Base-by-base conservation (phyloP, 1,140 invertebrate species). In the Diplogasteroides magnus region DNA sequence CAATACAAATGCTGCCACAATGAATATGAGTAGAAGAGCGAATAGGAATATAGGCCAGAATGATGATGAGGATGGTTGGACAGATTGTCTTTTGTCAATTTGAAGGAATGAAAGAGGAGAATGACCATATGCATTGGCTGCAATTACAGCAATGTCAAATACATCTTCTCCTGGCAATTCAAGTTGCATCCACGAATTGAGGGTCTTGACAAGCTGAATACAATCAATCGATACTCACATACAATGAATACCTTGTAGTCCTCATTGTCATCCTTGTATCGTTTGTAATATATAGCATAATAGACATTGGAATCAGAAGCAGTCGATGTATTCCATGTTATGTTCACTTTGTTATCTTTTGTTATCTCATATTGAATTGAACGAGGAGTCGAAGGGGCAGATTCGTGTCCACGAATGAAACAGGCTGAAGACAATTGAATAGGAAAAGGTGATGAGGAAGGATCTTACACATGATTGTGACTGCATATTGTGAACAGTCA, bases 51-150 rank as follows among this genome's bases (percentile, higher is more conserved):
- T 48, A 48, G 37, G 6, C 37, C 37, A 48, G 37, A 48, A 19
- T 6, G 37, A 48, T 11, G 37, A 48, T 11, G 37, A 48, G 6
- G 37, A 11, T 48, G 6, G 19, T 48, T 48, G 6, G 37, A 48
- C 37, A 11, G 6, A 19, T 11, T 48, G 37, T 48, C 6, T 48
- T 48, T 19, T 48, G 37, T 48, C 37, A 48, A 19, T 48, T 48
- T 48, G 37, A 48, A 68, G 13, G 58, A 68, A 68, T 11, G 58
- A 25, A 13, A 67, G 32, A 55, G 57, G 64, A 32, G 64, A 67
- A 60, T 72, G 65, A 14, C 70, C 70, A 31, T 56, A 29, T n/a
- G 66, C 70, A 59, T 72, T 72, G 3, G 70, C 70, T 2, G 70
- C 70, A 23, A 67, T 31, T 26, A 72, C 59, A 55, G 55, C 70